These are phyloP conservation scores for Hirtodrosophila trivittata DNA, from an alignment of 2,888 invertebrate species.

Conservation along the genomic window DNA sequence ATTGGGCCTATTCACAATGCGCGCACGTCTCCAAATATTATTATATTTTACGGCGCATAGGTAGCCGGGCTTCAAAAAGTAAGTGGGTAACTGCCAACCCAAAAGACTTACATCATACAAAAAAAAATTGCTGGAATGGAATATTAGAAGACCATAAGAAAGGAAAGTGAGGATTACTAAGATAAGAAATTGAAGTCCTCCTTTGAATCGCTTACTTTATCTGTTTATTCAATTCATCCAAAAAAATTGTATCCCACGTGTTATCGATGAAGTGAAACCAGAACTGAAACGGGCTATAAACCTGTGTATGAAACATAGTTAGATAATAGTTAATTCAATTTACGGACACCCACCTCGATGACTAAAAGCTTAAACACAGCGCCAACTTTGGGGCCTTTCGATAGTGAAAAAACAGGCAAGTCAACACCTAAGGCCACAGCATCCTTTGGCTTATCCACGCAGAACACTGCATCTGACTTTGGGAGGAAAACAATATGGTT, in stretches of 20 bases:
- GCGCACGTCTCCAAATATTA: constrained; percentile 28
- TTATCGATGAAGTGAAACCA: constrained; percentile 35
- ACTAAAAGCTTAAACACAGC: not conserved
- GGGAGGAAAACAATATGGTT: too few relatives aligned
- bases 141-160: not conserved
- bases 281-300: constrained; percentile 53
- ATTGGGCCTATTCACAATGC: constrained; percentile 5
- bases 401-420: not conserved
- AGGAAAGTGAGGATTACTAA: too few relatives aligned
- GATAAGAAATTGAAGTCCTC: too few relatives aligned
- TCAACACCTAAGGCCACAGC: not conserved
- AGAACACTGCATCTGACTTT: constrained; percentile 23
- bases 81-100: not conserved
- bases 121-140: constrained; percentile 16
- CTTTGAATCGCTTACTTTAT: constrained; percentile 23
- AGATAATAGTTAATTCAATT: too few relatives aligned
- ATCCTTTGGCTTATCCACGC: constrained; percentile 24
- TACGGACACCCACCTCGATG: constrained; percentile 3
- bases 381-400: not conserved
- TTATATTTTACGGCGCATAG: constrained; percentile 20
- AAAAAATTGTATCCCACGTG: accelerated
- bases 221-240: not conserved
- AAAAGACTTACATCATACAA: too few relatives aligned
- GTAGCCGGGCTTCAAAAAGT: constrained; percentile 21
- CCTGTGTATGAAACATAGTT: constrained; percentile 3